Evolutionary conservation across 2,797 vertebrate species (phyloP).

Genomic region (Coluber constrictor): DNA sequence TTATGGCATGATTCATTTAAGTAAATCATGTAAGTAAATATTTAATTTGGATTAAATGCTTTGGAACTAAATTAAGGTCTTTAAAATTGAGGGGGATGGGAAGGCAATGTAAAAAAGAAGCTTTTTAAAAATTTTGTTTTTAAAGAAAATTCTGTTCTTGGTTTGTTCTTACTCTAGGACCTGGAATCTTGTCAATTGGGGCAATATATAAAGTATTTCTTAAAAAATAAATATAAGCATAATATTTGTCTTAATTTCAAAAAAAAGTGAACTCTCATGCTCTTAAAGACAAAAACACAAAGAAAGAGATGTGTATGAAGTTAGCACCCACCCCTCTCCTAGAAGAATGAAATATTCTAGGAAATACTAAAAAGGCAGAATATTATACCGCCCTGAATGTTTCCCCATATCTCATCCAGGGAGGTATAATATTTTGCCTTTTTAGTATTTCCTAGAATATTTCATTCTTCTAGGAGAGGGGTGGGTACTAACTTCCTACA

Average conservation of each 20-base stretch:
- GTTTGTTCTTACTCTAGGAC: neutral
- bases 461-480: no score
- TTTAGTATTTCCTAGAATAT: no score
- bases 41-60: neutral
- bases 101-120: neutral
- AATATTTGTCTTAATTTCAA: neutral
- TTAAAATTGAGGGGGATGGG: neutral
- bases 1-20: neutral
- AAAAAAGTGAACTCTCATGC: neutral
- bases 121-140: neutral
- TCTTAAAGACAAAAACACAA: neutral
- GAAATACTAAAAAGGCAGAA: no score
- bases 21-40: neutral
- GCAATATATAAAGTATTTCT: neutral
- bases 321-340: no score
- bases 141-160: neutral
- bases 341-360: no score
- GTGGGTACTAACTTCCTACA: no score
- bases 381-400: no score
- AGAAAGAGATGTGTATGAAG: neutral
- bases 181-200: neutral
- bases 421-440: no score
- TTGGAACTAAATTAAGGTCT: neutral
- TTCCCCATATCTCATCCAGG: no score
- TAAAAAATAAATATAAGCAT: neutral